A percentile compares a stretch with the other conserved stretches of the same genome.
These are phyloP conservation scores for Astyanax mexicanus DNA, from an alignment of 2,797 vertebrate species.

Conservation along the genomic window DNA sequence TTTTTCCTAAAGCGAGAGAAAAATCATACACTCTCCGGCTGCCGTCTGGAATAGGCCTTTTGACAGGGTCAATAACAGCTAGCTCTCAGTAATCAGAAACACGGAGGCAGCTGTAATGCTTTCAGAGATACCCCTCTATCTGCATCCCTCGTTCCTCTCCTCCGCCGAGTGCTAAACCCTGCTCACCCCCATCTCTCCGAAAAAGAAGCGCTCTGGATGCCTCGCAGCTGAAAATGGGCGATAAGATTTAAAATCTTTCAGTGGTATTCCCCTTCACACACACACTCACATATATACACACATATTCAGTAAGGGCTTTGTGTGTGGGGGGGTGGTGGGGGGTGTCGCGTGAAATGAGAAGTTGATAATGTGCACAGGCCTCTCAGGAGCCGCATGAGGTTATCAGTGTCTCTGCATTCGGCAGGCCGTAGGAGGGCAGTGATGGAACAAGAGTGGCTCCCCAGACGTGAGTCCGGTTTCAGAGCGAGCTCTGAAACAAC, in stretches of 20 bases:
- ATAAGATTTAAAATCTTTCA: slow-evolving; percentile 25
- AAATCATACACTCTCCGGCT: slow-evolving; percentile 29
- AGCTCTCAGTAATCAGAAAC: slow-evolving; percentile 49
- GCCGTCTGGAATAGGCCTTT: slow-evolving; percentile 23
- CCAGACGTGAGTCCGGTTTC: slow-evolving; percentile 10
- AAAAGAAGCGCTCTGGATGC: background rate
- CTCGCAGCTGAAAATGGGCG: slow-evolving; percentile 39
- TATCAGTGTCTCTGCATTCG: slow-evolving; percentile 8
- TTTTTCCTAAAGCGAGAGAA: background rate
- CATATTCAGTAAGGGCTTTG: background rate
- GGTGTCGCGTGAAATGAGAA: slow-evolving; percentile 22
- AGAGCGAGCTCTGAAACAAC: background rate
- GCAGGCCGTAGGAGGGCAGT: slow-evolving; percentile 8
- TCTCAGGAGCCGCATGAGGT: slow-evolving; percentile 9
- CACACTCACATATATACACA: background rate
- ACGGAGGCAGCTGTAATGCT: slow-evolving; percentile 37
- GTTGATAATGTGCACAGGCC: slow-evolving; percentile 32
- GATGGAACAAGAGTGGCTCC: slow-evolving; percentile 19
- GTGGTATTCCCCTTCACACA: background rate
- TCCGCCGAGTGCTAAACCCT: background rate
- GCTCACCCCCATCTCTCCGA: background rate
- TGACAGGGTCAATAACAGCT: slow-evolving; percentile 25
- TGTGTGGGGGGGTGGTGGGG: too few relatives aligned
- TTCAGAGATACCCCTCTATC: slow-evolving; percentile 27
- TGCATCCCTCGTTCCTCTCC: background rate